A percentile compares a stretch with the other conserved stretches of the same genome.
These are phyloP conservation scores for Coremacera marginata DNA, from an alignment of 2,888 invertebrate species.

Conservation along the genomic window DNA sequence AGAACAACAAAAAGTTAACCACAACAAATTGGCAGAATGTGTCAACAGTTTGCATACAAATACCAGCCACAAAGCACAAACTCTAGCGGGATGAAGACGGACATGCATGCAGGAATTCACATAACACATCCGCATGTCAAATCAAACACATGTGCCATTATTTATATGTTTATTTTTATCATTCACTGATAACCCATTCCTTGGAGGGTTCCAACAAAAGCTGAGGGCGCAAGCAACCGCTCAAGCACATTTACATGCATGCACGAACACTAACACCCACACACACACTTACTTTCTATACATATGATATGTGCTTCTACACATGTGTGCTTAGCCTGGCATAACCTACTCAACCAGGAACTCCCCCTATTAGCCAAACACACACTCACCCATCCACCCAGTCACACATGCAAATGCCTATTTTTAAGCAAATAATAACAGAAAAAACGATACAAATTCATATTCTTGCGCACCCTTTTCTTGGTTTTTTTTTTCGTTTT, in stretches of 20 bases:
- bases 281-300: too few relatives aligned
- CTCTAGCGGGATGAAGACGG: background rate
- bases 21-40: slow-evolving; percentile 18
- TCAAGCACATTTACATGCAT: background rate
- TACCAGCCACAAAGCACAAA: background rate
- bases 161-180: background rate
- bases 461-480: slow-evolving; percentile 7
- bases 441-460: background rate
- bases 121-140: background rate
- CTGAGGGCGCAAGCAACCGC: background rate
- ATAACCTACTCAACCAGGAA: background rate
- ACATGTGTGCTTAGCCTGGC: background rate
- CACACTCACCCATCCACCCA: background rate
- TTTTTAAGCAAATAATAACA: background rate
- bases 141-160: background rate
- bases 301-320: too few relatives aligned
- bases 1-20: background rate
- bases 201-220: background rate
- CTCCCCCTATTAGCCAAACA: background rate
- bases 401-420: background rate
- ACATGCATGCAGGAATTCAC: background rate
- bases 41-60: slow-evolving; percentile 26
- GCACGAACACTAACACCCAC: background rate
- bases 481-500: background rate
- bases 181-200: slow-evolving; percentile 19